phyloP scores from a whole-genome alignment of 2,888 invertebrate species.

The Cryptus armator region DNA sequence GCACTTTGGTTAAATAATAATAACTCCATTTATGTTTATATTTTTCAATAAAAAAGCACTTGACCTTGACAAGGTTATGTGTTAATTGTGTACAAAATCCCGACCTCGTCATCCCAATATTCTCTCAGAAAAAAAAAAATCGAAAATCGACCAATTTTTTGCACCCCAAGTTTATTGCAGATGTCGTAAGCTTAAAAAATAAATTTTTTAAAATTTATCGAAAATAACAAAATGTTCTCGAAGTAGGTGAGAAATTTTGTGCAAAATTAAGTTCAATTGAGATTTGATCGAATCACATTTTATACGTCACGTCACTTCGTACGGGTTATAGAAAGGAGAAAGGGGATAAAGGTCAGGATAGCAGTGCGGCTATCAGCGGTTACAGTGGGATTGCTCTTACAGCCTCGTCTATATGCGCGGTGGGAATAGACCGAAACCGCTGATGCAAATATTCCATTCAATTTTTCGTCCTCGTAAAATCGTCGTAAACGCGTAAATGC shows the following conservation, averaged over 20 bases:
- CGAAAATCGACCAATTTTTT: too few relatives aligned
- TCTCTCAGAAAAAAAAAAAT: too few relatives aligned
- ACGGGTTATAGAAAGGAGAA: neutral
- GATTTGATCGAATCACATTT: constrained; percentile 50
- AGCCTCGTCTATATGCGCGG: constrained; percentile 48
- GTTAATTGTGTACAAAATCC: too few relatives aligned
- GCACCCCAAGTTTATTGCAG: too few relatives aligned
- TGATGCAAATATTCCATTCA: constrained; percentile 69
- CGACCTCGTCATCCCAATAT: too few relatives aligned
- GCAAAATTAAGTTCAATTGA: neutral
- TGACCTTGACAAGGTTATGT: too few relatives aligned
- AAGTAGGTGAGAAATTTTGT: neutral
- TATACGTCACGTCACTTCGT: constrained; percentile 2
- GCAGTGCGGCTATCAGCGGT: constrained; percentile 45
- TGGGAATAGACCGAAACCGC: constrained; percentile 51
- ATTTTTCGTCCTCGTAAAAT: constrained; percentile 67
- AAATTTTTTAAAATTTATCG: neutral
- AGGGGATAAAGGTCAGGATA: constrained; percentile 13
- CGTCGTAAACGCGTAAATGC: constrained; percentile 63
- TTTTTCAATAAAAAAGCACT: too few relatives aligned
- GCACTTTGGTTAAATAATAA: too few relatives aligned
- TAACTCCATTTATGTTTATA: too few relatives aligned
- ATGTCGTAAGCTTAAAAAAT: neutral
- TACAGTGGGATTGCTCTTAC: constrained; percentile 36
- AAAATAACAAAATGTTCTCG: neutral